phyloP scores from a whole-genome alignment of 1,140 invertebrate genomes.

The Hycleus cichorii region DNA sequence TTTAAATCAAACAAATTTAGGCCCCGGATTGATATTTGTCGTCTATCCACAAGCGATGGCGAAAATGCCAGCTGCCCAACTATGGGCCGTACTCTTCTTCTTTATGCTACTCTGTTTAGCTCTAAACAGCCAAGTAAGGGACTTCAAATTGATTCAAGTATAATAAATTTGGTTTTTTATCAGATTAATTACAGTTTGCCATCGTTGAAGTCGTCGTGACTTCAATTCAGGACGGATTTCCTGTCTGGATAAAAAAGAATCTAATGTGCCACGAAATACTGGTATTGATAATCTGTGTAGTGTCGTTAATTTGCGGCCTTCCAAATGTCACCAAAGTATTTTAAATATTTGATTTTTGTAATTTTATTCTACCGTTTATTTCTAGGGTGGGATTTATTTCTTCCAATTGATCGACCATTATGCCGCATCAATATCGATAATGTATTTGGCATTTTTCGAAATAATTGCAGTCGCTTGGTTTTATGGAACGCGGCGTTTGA shows the following conservation, averaged over 20 bases:
- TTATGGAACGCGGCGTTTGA: conserved; percentile 75
- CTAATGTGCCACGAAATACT: conserved; percentile 80
- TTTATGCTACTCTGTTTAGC: conserved; percentile 84
- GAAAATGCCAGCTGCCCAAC: conserved; percentile 77
- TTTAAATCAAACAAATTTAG: conserved; percentile 44
- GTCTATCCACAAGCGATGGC: conserved; percentile 84
- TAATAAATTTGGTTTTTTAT: conserved; percentile 19
- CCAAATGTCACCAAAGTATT: conserved; percentile 74
- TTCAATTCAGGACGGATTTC: conserved; percentile 85
- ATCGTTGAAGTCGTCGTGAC: conserved; percentile 89
- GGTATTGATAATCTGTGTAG: conserved; percentile 72
- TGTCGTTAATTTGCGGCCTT: conserved; percentile 76
- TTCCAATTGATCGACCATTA: conserved; percentile 92
- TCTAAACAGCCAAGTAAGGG: conserved; percentile 79
- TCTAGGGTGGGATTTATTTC: conserved; percentile 83
- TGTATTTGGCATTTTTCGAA: conserved; percentile 89
- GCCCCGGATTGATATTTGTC: conserved; percentile 81
- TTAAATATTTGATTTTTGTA: background rate
- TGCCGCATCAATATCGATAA: conserved; percentile 81
- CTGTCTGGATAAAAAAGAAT: conserved; percentile 69
- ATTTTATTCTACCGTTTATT: conserved; percentile 1
- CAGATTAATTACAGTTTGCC: conserved; percentile 60
- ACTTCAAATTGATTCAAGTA: conserved; percentile 2
- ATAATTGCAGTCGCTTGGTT: conserved; percentile 85
- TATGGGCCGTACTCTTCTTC: conserved; percentile 85